These are phyloP conservation scores for Eucriotettix oculatus DNA, from an alignment of 2,888 invertebrate genomes.

Conservation along the genomic window DNA sequence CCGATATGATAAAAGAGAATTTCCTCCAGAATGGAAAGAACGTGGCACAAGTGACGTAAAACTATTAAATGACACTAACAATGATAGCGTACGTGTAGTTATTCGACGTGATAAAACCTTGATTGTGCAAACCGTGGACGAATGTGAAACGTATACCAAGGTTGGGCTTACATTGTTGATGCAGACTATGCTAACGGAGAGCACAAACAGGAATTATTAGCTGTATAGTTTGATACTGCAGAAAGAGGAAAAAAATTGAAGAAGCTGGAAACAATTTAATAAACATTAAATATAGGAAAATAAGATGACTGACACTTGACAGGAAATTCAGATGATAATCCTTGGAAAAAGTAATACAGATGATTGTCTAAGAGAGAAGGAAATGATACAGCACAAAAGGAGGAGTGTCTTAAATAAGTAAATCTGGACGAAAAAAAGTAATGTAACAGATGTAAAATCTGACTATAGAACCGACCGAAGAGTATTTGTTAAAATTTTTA, in stretches of 20 bases:
- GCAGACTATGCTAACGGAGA: conserved; percentile 73
- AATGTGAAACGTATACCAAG: conserved; percentile 63
- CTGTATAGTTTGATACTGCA: conserved; percentile 65
- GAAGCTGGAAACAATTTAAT: conserved; percentile 51
- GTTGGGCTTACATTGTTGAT: conserved; percentile 67
- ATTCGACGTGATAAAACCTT: conserved; percentile 70
- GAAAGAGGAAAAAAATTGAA: conserved; percentile 57
- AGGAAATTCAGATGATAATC: no score
- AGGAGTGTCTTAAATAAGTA: no score
- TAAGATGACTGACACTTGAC: background rate
- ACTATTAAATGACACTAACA: conserved; percentile 49
- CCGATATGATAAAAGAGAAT: conserved; percentile 50
- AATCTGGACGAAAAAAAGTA: no score
- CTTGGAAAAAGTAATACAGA: no score
- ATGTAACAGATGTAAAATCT: no score
- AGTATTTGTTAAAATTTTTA: no score
- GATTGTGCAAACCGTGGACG: conserved; percentile 73
- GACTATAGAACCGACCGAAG: no score
- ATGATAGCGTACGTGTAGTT: conserved; percentile 52
- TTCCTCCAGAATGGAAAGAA: conserved; percentile 67
- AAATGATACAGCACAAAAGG: no score
- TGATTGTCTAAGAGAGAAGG: no score
- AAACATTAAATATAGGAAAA: conserved; percentile 27
- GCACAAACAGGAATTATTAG: conserved; percentile 58
- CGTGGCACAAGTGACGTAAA: conserved; percentile 73